phyloP scores from a whole-genome alignment of 1,140 invertebrate genomes.

The Charaxes varanes region DNA sequence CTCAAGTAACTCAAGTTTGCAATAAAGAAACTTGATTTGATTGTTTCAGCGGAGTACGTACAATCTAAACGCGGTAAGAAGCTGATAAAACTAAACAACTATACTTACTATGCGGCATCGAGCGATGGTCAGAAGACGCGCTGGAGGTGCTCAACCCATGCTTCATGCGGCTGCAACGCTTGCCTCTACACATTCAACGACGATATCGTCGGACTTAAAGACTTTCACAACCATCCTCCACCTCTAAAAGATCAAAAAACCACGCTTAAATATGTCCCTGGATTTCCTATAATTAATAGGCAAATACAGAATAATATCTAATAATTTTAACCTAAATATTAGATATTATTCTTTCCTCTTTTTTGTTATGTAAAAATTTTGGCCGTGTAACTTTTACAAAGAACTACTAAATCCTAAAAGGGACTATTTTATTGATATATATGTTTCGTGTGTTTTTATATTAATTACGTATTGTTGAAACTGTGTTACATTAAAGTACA shows the following conservation, averaged over 20 bases:
- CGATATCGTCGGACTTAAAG: slow-evolving; percentile 14
- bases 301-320: not conserved
- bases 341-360: not conserved
- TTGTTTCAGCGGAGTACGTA: slow-evolving; percentile 14
- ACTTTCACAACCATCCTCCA: slow-evolving; percentile 22
- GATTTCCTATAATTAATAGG: not conserved
- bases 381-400: too few relatives aligned
- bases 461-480: too few relatives aligned
- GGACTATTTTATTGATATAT: too few relatives aligned
- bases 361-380: too few relatives aligned
- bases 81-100: slow-evolving; percentile 21
- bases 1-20: not conserved
- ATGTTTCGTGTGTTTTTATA: too few relatives aligned
- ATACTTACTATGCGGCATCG: slow-evolving; percentile 16
- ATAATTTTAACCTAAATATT: not conserved
- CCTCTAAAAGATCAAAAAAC: not conserved
- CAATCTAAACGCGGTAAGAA: slow-evolving; percentile 16
- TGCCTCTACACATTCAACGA: slow-evolving; percentile 18
- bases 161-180: slow-evolving; percentile 19
- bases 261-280: not conserved
- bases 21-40: too few relatives aligned
- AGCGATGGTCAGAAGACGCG: slow-evolving; percentile 8
- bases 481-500: too few relatives aligned
- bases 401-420: too few relatives aligned
- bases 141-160: slow-evolving; percentile 18